A percentile compares a stretch with the other conserved stretches of the same genome.
phyloP scores from a whole-genome alignment of 2,113 vertebrate genomes.

The Thamnaconus septentrionalis region DNA sequence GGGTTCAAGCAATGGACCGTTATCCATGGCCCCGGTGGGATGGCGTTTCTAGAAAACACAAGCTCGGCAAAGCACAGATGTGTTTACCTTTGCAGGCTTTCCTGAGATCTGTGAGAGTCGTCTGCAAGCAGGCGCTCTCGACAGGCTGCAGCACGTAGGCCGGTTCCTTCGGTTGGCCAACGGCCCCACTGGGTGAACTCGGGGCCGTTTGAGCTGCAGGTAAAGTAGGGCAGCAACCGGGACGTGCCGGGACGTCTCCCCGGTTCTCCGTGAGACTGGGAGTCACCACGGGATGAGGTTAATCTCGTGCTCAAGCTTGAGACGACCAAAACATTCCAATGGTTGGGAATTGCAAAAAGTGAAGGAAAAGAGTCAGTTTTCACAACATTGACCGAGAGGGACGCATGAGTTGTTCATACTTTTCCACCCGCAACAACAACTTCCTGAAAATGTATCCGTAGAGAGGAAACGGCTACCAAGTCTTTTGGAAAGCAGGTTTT shows the following conservation, averaged over 20 bases:
- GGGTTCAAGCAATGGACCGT: neutral
- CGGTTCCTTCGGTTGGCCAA: constrained; percentile 21
- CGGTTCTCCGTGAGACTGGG: constrained; percentile 9
- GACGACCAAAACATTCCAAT: no score
- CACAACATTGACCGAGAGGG: no score
- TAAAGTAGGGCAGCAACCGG: constrained; percentile 22
- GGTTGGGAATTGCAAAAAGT: no score
- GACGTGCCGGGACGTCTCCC: constrained; percentile 40
- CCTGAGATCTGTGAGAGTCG: constrained; percentile 29
- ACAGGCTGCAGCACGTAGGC: constrained; percentile 53
- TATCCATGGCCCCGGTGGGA: constrained; percentile 40
- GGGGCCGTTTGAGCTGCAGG: constrained; percentile 27
- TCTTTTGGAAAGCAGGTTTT: no score
- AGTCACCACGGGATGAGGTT: neutral
- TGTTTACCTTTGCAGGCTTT: constrained; percentile 62
- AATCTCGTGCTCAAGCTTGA: no score
- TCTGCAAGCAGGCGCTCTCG: constrained; percentile 28
- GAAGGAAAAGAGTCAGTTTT: no score
- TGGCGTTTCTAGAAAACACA: constrained; percentile 23
- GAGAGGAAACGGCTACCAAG: no score
- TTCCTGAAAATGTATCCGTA: no score
- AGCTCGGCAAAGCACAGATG: constrained; percentile 52
- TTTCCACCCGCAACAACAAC: no score
- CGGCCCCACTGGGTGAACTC: constrained; percentile 6
- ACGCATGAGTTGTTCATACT: no score